phyloP scores from a whole-genome alignment of 2,797 vertebrate genomes.

The Gallinago stenura region DNA sequence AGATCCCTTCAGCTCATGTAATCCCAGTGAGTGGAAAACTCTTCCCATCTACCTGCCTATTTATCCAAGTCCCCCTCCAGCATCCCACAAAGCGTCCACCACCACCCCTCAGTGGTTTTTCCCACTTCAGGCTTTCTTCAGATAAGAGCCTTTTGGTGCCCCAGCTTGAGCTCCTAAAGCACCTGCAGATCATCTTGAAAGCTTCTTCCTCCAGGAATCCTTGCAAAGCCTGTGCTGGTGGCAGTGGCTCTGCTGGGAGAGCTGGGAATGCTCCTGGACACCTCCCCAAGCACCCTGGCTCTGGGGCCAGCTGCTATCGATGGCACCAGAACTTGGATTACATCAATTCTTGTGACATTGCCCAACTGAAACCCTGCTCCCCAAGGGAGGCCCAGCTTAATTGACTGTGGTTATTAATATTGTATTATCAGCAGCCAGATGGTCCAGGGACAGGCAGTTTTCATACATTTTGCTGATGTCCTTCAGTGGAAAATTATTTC shows the following conservation, averaged over 20 bases:
- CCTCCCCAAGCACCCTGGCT: not conserved
- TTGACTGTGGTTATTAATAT: constrained; percentile 71
- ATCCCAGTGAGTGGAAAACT: not conserved
- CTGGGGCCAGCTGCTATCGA: not conserved
- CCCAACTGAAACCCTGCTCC: constrained; percentile 64
- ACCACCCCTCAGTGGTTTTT: not conserved
- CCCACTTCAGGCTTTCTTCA: not conserved
- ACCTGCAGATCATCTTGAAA: not conserved
- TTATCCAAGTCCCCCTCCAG: not conserved
- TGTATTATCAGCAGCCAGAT: constrained; percentile 74
- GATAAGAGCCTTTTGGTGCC: not conserved
- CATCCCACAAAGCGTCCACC: not conserved
- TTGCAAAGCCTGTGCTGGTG: not conserved
- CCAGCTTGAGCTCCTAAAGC: not conserved
- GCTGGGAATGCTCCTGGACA: not conserved
- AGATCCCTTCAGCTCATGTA: not conserved
- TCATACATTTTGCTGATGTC: constrained; percentile 21
- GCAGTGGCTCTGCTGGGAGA: not conserved
- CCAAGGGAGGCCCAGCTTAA: constrained; percentile 53
- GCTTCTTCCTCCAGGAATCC: not conserved
- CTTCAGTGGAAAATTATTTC: constrained; percentile 51
- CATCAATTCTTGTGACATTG: constrained; percentile 47
- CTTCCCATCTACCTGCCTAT: not conserved
- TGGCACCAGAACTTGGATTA: constrained; percentile 44
- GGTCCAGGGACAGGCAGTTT: constrained; percentile 43